Base-by-base conservation (phyloP, 1,140 invertebrate genomes). In the Cherax quadricarinatus region DNA sequence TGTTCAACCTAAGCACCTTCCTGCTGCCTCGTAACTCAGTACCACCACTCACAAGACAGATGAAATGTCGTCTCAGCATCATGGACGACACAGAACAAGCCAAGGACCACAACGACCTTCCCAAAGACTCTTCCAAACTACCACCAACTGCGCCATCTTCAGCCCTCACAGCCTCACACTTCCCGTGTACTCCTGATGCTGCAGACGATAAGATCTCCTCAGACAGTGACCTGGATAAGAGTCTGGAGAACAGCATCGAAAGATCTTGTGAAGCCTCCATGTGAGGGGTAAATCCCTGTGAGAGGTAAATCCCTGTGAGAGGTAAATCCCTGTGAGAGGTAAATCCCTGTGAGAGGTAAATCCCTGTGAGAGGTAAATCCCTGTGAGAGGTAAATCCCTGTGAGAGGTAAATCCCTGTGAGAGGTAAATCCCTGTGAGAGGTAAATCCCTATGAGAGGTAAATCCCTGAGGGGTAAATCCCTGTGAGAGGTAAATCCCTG, bases 1-100 rank as follows among this genome's bases (percentile, higher is more conserved):
- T 99, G 18, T 99, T 99, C 96, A 99, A 99, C 95, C 95, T 99
- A 70, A 99, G 98, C 0, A 99, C 99, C 0, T 99, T 99, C 95
- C 95, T 99, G 80, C 97, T 99, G 94, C 99, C 99, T 6, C 96
- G 98, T 9, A 96, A 97, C n/a, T 97, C 97, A 89, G 98, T 99
- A 93, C 99, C 99, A 0, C 97, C 97, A 0, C 95, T 99, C 48
- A 98, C 97, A 7, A 96, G 96, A 53, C 95, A 96, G 53, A 98
- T 97, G 96, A 97, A 93, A 88, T 91, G 30, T 82, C 88, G 91
- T 4, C 92, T 94, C 9, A 93, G 92, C 73, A 90, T 91, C 41
- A 90, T 88, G 78, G 86, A 91, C 30, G 93, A 94, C 48, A 24
- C 62, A 21, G 85, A 90, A 2, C 41, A 73, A 21, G 75, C 81